Evolutionary conservation across 2,888 invertebrate genomes (phyloP), one percentile per base, ranked within the genome.

Genomic region (Nemotelus pantherinus): DNA sequence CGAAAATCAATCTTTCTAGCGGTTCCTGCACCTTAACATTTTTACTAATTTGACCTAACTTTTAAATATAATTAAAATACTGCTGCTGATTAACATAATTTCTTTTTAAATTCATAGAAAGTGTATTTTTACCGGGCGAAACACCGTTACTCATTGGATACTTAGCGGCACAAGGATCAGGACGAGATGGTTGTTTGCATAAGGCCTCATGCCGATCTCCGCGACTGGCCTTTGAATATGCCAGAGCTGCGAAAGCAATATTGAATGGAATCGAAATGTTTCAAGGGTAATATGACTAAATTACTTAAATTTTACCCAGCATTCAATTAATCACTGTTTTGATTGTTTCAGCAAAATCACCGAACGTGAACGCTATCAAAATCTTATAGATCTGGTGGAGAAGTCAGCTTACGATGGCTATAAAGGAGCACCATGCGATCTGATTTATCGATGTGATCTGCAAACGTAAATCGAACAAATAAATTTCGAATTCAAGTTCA

Each of bases 191-290:
- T 60, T 95, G 95, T 83, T 88, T 95, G 48, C 92, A 93, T 84
- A 89, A 92, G 71, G 90, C 94, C 2, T 92, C 94, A 6, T 96
- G 95, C 83, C 91, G 92, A 83, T 90, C 91, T 80, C 95, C 95
- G 0, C 87, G 89, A 64, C 91, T 92, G 78, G 93, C 95, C 6
- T 90, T 90, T 77, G 90, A 93, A 80, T 95, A 95, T 85, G 89
- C 92, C 2, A 91, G 92, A 2, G 95, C 94, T 0, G 93, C 92
- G n/a, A 93, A 93, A 81, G 90, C 94, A 80, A 85, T 95, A 9
- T 83, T 95, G 77, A 92, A 93, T 83, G 91, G 92, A 67, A 90
- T 92, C 39, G 92, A 92, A 83, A 87, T 93, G 79, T 88, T 93
- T 81, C 89, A 91, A 83, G 91, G 90, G 91, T 93, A 89, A 84